Percentiles rank a stretch among this genome's conserved stretches.
These are phyloP conservation scores for Psittacula cyanocephala DNA, from an alignment of 2,113 vertebrate species.

Conservation along the genomic window DNA sequence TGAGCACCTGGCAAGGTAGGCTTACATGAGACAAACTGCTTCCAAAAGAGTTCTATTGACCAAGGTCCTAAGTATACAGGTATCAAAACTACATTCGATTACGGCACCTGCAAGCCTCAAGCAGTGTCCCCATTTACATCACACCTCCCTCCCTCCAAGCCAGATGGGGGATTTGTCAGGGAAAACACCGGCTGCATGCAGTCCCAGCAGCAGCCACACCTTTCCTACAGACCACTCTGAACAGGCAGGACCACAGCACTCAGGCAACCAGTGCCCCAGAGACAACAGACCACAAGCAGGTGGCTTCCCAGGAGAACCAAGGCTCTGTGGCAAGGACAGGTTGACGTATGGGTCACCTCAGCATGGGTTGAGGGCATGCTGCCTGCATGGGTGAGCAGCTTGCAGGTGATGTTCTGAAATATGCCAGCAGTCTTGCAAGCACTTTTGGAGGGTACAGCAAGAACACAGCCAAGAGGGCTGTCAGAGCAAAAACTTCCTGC, in stretches of 20 bases:
- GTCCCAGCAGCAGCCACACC: not conserved
- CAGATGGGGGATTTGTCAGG: not conserved
- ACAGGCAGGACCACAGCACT: not conserved
- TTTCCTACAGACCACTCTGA: not conserved
- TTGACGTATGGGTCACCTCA: not conserved
- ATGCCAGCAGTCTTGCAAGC: not conserved
- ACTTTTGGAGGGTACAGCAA: rapidly evolving
- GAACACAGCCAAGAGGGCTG: not conserved
- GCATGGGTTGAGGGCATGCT: not conserved
- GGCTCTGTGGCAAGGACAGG: not conserved
- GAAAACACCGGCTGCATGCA: not conserved
- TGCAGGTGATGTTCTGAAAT: not conserved
- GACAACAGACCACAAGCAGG: not conserved
- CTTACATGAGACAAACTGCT: not conserved
- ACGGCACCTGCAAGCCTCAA: not conserved
- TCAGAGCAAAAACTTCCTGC: not conserved
- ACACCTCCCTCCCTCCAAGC: not conserved
- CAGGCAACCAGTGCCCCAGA: not conserved
- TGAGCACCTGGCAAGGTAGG: not conserved
- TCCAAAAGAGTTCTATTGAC: not conserved
- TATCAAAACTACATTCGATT: not conserved
- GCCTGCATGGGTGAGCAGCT: too few relatives aligned
- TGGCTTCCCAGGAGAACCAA: not conserved
- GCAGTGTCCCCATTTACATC: not conserved
- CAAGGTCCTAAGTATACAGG: not conserved